Conservation (phyloP, 1,140 invertebrate genomes). For the Gryon sp. region DNA sequence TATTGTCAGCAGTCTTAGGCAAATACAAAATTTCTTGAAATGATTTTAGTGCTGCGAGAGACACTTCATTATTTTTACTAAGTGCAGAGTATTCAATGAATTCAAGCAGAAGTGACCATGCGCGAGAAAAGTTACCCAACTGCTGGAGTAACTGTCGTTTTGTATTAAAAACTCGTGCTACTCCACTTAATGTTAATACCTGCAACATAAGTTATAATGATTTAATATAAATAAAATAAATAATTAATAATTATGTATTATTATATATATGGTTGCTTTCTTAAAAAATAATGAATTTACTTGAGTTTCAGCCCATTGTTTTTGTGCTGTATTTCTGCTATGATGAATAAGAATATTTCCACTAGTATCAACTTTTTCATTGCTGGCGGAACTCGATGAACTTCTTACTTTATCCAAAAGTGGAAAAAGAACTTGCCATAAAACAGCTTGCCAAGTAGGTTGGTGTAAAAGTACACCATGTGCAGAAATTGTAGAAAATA, state of each 20-base stretch:
- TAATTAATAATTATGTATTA: conserved; percentile 79
- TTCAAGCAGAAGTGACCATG: conserved; percentile 94
- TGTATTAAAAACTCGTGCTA: conserved; percentile 91
- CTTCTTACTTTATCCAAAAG: conserved; percentile 94
- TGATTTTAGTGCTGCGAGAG: conserved; percentile 95
- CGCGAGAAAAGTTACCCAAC: conserved; percentile 93
- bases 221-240: not conserved
- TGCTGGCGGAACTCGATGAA: conserved; percentile 94
- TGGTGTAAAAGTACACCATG: conserved; percentile 93
- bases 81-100: conserved; percentile 96
- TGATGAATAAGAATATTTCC: conserved; percentile 99
- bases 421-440: conserved; percentile 97
- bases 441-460: conserved; percentile 93
- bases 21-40: conserved; percentile 95
- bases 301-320: conserved; percentile 99
- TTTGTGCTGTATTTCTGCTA: conserved; percentile 98
- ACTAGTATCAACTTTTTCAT: conserved; percentile 94
- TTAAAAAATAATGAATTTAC: conserved; percentile 74
- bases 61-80: conserved; percentile 96
- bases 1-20: conserved; percentile 78
- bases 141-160: conserved; percentile 91
- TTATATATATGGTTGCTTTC: conserved; percentile 2
- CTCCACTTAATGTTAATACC: conserved; percentile 87
- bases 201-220: conserved; percentile 61
- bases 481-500: conserved; percentile 98